These are phyloP conservation scores for Pelobates fuscus DNA, from an alignment of 2,113 vertebrate genomes.

Conservation along the genomic window DNA sequence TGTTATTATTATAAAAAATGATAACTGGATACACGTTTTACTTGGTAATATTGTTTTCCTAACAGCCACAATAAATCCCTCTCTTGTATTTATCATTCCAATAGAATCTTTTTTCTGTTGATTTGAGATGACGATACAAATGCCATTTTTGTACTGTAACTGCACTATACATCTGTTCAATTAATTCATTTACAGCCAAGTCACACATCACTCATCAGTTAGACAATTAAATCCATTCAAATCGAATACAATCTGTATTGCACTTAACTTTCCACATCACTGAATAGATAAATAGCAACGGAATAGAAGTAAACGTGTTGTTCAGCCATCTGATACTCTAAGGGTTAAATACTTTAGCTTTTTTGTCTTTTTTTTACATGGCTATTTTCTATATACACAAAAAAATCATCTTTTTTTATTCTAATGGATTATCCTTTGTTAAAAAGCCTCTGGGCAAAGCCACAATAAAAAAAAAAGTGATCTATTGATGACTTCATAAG, in stretches of 20 bases:
- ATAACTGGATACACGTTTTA: no score
- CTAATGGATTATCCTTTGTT: slow-evolving; percentile 40
- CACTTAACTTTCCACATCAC: no score
- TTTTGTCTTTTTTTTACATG: background rate
- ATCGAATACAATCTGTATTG: no score
- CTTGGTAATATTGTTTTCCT: no score
- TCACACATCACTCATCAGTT: background rate
- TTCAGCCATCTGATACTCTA: background rate
- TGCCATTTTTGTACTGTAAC: no score
- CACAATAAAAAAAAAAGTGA: slow-evolving; percentile 38
- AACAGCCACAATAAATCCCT: no score
- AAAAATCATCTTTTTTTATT: slow-evolving; percentile 40
- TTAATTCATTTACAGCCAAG: background rate
- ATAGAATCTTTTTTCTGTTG: no score
- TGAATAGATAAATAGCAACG: no score
- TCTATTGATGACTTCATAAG: slow-evolving; percentile 24
- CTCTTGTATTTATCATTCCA: no score
- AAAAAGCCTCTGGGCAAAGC: slow-evolving; percentile 38
- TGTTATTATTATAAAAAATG: no score
- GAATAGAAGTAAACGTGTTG: background rate
- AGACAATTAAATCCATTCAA: no score
- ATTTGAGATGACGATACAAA: no score
- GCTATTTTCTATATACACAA: slow-evolving; percentile 7
- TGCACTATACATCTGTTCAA: background rate
- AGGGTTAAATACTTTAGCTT: background rate